Conservation (phyloP, 2,888 invertebrate species). For the Allygus modestus region DNA sequence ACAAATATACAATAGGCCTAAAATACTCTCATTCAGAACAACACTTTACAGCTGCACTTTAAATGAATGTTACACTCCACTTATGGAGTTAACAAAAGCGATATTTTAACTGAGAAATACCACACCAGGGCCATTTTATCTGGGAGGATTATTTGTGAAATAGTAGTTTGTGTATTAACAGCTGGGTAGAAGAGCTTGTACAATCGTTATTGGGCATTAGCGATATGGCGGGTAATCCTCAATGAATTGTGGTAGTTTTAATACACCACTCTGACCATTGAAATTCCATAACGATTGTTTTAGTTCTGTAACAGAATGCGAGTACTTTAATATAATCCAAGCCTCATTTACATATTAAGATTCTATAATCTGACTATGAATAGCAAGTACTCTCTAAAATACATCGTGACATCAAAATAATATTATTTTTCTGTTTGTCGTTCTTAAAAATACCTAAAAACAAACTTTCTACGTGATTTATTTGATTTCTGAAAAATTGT, state of each 20-base stretch:
- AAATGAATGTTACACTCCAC: constrained; percentile 3
- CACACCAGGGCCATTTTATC: constrained; percentile 15
- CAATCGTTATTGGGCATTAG: constrained; percentile 27
- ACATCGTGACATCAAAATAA: too few species aligned
- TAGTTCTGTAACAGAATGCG: background rate
- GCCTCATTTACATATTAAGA: too few species aligned
- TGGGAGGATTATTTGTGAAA: constrained; percentile 32
- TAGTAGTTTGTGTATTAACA: constrained; percentile 31
- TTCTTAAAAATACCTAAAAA: too few species aligned
- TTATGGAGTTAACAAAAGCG: constrained; percentile 1
- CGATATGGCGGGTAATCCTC: background rate
- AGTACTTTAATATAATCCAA: background rate
- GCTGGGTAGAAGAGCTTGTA: constrained; percentile 10
- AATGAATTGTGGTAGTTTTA: constrained; percentile 25
- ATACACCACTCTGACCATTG: background rate
- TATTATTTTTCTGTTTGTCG: too few species aligned
- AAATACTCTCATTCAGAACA: too few species aligned
- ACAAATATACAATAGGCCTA: too few species aligned
- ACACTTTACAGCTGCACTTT: background rate
- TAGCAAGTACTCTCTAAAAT: too few species aligned
- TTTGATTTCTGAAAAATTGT: too few species aligned
- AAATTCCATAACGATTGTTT: constrained; percentile 30
- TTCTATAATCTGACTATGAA: too few species aligned
- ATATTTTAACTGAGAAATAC: constrained; percentile 28
- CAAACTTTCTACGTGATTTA: too few species aligned